A percentile compares a stretch with the other conserved stretches of the same genome.
Conservation (phyloP, 2,113 vertebrate genomes). For the Pollachius pollachius region DNA sequence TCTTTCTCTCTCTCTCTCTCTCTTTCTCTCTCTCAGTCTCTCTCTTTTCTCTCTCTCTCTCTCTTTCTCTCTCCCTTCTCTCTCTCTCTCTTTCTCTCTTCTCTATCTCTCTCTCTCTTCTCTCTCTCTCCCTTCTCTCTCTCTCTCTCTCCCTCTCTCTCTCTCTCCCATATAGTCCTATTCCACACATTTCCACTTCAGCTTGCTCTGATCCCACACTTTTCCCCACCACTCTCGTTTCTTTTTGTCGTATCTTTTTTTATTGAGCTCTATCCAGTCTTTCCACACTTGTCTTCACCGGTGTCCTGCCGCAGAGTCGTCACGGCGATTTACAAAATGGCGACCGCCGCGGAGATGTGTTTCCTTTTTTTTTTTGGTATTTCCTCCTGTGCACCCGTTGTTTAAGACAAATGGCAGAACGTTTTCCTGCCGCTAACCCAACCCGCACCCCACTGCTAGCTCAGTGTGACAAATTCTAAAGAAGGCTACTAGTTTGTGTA, state of each 20-base stretch:
- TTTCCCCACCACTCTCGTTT: not conserved
- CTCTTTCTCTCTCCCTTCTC: constrained; percentile 19
- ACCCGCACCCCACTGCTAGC: constrained; percentile 24
- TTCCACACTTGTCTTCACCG: constrained; percentile 6
- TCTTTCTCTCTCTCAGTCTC: not conserved
- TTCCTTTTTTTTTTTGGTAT: not conserved
- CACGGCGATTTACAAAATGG: constrained; percentile 61
- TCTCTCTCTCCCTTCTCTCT: constrained; percentile 7
- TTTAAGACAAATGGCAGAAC: constrained; percentile 51
- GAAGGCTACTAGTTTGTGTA: constrained; percentile 37
- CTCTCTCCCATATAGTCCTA: constrained; percentile 1
- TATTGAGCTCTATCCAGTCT: too few relatives aligned
- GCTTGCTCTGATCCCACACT: too few relatives aligned
- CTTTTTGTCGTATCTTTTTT: not conserved
- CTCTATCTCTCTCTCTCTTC: constrained; percentile 13
- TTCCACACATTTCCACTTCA: too few relatives aligned
- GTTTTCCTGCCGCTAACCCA: constrained; percentile 6
- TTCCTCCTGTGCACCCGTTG: constrained; percentile 37
- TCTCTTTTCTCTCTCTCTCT: not conserved
- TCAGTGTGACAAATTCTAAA: constrained; percentile 37
- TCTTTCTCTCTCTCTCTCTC: not conserved
- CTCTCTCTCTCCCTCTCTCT: constrained; percentile 15
- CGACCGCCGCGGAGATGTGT: constrained; percentile 35
- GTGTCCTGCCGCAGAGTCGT: constrained; percentile 39
- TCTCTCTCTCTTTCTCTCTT: constrained; percentile 4